Evolutionary conservation across 2,113 vertebrate species (phyloP).

Genomic region (Oceanodroma tethys): DNA sequence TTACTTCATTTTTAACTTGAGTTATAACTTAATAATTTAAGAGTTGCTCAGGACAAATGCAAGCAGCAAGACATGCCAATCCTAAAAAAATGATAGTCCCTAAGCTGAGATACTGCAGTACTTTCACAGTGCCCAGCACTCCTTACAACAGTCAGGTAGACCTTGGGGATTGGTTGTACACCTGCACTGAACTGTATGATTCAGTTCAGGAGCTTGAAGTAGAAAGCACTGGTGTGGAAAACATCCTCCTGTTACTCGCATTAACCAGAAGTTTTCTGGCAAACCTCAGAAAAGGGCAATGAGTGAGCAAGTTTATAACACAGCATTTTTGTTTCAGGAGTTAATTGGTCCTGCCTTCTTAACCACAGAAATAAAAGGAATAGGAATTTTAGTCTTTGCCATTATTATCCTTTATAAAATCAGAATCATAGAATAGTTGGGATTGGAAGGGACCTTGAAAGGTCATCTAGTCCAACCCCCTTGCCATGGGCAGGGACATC

Average conservation of each 20-base stretch:
- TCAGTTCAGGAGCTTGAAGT: neutral
- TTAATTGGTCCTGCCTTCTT: neutral
- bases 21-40: neutral
- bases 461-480: no score
- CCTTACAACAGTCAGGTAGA: neutral
- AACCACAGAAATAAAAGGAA: neutral
- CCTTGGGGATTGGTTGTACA: neutral
- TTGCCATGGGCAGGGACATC: no score
- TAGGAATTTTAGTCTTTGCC: neutral
- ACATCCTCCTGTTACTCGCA: neutral
- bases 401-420: neutral
- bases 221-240: neutral
- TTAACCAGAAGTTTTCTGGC: neutral
- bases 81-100: neutral
- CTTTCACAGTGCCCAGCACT: neutral
- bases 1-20: neutral
- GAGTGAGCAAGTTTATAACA: neutral
- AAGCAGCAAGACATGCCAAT: neutral
- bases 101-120: neutral
- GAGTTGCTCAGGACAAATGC: neutral
- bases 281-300: neutral
- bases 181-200: neutral
- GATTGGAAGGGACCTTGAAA: no score
- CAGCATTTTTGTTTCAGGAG: neutral
- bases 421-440: no score